These are phyloP conservation scores for Spinus olivaceus DNA, from an alignment of 2,797 vertebrate species.

Conservation along the genomic window DNA sequence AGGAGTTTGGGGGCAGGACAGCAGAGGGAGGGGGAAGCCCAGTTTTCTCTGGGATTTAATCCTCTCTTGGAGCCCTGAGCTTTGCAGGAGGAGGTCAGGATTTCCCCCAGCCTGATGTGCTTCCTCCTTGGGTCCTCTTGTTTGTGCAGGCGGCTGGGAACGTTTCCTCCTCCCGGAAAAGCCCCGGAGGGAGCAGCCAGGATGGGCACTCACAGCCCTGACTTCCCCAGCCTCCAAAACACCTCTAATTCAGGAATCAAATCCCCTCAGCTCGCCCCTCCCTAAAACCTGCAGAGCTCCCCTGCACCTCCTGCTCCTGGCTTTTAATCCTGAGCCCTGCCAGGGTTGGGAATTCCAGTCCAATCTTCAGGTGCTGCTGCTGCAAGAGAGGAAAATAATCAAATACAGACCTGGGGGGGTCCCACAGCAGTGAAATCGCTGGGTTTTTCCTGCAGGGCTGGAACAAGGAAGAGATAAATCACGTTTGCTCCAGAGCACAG, in stretches of 20 bases:
- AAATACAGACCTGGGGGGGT: background rate
- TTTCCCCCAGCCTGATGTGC: background rate
- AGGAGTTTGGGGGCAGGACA: background rate
- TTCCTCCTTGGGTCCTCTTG: conserved; percentile 27
- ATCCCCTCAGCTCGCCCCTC: fast-evolving
- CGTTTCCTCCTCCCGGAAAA: background rate
- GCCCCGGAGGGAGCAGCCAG: background rate
- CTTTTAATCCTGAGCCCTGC: background rate
- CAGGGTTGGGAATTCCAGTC: background rate
- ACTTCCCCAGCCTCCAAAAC: background rate
- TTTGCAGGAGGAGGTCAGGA: background rate
- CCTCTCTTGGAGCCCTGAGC: background rate
- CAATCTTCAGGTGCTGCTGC: background rate
- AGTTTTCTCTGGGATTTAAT: background rate
- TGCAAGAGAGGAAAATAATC: background rate
- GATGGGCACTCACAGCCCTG: fast-evolving
- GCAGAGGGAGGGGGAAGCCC: background rate
- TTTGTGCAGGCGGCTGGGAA: background rate
- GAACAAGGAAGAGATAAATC: conserved; percentile 36
- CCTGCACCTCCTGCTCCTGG: background rate
- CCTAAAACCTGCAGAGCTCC: background rate
- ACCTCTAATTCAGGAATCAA: fast-evolving
- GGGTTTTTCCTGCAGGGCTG: background rate
- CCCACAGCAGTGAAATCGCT: background rate
- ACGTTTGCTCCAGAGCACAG: background rate